Evolutionary conservation across 2,797 vertebrate genomes (phyloP).

Genomic region (Helicolenus hilgendorfi): DNA sequence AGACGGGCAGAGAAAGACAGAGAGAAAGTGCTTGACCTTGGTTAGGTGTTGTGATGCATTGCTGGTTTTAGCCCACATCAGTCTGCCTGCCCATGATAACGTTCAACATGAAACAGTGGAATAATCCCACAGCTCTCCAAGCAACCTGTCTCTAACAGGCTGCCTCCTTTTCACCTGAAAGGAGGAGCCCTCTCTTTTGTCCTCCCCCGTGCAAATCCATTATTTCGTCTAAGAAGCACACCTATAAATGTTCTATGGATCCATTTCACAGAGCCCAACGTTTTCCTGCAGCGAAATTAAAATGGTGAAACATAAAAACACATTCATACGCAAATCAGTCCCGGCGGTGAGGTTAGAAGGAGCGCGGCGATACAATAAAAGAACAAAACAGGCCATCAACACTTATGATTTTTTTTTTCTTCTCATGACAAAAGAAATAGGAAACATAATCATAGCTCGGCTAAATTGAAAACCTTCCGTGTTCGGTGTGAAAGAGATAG

Average conservation of each 20-base stretch:
- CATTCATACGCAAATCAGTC: constrained; percentile 65
- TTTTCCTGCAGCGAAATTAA: constrained; percentile 40
- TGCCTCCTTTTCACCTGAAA: constrained; percentile 47
- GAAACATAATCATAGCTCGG: constrained; percentile 66
- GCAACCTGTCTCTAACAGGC: constrained; percentile 47
- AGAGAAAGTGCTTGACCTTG: constrained; percentile 78
- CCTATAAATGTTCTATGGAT: constrained; percentile 32
- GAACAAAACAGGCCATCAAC: constrained; percentile 58
- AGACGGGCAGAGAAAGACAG: constrained; percentile 21
- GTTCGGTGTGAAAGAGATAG: constrained; percentile 52
- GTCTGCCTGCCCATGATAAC: constrained; percentile 67
- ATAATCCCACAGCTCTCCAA: constrained; percentile 62
- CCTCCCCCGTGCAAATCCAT: constrained; percentile 53
- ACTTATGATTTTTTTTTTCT: constrained; percentile 28
- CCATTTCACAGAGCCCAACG: constrained; percentile 48
- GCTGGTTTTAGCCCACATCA: constrained; percentile 69
- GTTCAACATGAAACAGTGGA: constrained; percentile 70
- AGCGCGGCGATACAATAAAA: constrained; percentile 53
- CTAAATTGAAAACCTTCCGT: constrained; percentile 66
- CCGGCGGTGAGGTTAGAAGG: constrained; percentile 31
- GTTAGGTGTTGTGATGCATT: constrained; percentile 69
- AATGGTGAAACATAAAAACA: constrained; percentile 43
- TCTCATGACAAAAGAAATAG: constrained; percentile 48
- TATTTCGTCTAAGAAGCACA: constrained; percentile 48
- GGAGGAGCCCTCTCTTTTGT: constrained; percentile 47